phyloP scores from a whole-genome alignment of 2,888 invertebrate species.

The Apodemia hepburni region DNA sequence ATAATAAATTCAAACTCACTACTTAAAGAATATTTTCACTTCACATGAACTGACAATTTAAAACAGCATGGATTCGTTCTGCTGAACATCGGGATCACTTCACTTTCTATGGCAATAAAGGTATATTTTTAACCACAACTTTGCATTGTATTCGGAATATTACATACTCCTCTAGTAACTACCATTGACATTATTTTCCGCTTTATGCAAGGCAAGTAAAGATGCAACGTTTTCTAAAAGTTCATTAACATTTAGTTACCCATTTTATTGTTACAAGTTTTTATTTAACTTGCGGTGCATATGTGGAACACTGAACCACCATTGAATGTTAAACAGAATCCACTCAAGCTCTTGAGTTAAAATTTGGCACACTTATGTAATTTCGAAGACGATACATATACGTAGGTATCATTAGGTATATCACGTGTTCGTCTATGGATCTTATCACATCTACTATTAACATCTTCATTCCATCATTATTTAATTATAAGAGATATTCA shows the following conservation, averaged over 20 bases:
- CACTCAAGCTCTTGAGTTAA: no score
- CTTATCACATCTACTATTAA: no score
- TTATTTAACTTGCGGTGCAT: no score
- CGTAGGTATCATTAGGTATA: no score
- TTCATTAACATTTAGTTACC: neutral
- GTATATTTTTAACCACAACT: constrained; percentile 36
- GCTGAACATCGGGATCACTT: constrained; percentile 62
- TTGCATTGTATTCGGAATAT: constrained; percentile 16
- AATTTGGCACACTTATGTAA: neutral
- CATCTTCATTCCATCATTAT: no score
- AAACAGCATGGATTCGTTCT: constrained; percentile 55
- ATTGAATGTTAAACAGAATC: no score
- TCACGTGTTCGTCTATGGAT: no score
- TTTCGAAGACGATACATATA: no score
- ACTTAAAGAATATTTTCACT: constrained; percentile 27
- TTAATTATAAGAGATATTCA: no score
- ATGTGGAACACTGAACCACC: no score
- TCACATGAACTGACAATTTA: constrained; percentile 31
- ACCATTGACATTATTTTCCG: constrained; percentile 10
- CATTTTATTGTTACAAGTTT: neutral
- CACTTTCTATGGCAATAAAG: constrained; percentile 63
- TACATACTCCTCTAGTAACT: constrained; percentile 13
- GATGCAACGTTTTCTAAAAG: constrained; percentile 8
- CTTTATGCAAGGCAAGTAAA: neutral
- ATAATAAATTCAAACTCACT: neutral